Conservation (phyloP, 2,888 invertebrate species). For the Mystacides longicornis region DNA sequence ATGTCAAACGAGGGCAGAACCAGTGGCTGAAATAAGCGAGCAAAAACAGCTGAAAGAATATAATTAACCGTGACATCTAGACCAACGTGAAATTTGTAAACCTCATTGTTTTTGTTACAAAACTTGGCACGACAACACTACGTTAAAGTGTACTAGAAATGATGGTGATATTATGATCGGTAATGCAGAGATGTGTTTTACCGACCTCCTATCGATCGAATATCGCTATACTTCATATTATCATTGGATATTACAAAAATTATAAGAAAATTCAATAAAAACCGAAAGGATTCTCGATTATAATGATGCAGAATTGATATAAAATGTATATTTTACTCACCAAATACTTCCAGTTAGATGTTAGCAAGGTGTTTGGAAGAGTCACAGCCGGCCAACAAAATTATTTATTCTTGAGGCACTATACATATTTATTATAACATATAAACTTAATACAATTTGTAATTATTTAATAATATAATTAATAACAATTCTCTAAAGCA, state of each 20-base stretch:
- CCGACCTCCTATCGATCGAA: neutral
- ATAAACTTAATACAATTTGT: neutral
- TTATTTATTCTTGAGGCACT: neutral
- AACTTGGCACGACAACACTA: neutral
- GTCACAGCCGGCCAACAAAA: neutral
- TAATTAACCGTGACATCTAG: neutral
- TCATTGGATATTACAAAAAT: neutral
- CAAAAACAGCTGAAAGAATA: neutral
- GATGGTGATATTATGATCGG: neutral
- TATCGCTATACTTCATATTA: neutral
- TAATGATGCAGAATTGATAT: no score
- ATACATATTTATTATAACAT: neutral
- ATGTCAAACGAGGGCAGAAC: neutral
- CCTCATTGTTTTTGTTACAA: neutral
- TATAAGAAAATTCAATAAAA: neutral
- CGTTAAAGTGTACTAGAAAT: neutral
- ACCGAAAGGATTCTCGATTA: neutral
- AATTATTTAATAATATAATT: neutral
- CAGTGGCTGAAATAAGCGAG: no score
- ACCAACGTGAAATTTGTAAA: neutral
- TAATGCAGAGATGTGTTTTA: neutral
- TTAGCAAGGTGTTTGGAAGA: neutral
- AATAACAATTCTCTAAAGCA: constrained; percentile 2
- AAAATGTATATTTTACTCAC: neutral
- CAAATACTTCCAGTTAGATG: neutral